These are phyloP conservation scores for Natrix natrix DNA, from an alignment of 2,797 vertebrate species.

Conservation along the genomic window DNA sequence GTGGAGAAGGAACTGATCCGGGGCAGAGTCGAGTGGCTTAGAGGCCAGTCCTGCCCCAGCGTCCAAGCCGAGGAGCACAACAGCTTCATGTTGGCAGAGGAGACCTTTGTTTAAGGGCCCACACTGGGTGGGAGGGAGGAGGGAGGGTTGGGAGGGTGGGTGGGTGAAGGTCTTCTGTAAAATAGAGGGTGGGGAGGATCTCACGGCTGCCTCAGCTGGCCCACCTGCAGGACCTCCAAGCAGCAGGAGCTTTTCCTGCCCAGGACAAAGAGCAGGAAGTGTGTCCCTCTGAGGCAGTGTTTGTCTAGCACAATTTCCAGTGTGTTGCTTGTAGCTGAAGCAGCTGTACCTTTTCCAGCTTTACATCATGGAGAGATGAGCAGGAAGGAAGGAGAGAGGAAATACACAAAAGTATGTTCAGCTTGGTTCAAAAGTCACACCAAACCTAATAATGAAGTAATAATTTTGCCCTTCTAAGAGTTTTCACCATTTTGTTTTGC, in stretches of 20 bases:
- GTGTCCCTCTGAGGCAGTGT: neutral
- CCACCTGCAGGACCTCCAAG: conserved; percentile 1
- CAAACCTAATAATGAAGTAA: neutral
- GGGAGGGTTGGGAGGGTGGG: conserved; percentile 11
- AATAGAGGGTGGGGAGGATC: conserved; percentile 53
- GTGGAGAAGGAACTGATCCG: conserved; percentile 62
- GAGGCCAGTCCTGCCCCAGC: conserved; percentile 29
- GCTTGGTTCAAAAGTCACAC: neutral
- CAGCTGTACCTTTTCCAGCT: neutral
- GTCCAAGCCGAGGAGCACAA: conserved; percentile 25
- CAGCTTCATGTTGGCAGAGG: conserved; percentile 38
- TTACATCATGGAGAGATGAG: neutral
- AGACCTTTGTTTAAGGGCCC: conserved; percentile 64
- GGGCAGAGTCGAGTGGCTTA: conserved; percentile 59
- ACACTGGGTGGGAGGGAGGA: neutral
- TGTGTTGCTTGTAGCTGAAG: conserved; percentile 1
- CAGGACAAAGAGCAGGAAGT: neutral
- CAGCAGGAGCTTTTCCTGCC: conserved; percentile 16
- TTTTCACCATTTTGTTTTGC: neutral
- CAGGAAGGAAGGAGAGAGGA: neutral
- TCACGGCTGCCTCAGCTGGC: conserved; percentile 18
- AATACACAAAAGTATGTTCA: neutral
- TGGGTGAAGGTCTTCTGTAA: conserved; percentile 46
- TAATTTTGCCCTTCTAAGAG: neutral
- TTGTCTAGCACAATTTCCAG: neutral